Percentiles rank a stretch among this genome's conserved stretches.
Conservation (phyloP, 2,113 vertebrate genomes). For the Tringa solitaria region DNA sequence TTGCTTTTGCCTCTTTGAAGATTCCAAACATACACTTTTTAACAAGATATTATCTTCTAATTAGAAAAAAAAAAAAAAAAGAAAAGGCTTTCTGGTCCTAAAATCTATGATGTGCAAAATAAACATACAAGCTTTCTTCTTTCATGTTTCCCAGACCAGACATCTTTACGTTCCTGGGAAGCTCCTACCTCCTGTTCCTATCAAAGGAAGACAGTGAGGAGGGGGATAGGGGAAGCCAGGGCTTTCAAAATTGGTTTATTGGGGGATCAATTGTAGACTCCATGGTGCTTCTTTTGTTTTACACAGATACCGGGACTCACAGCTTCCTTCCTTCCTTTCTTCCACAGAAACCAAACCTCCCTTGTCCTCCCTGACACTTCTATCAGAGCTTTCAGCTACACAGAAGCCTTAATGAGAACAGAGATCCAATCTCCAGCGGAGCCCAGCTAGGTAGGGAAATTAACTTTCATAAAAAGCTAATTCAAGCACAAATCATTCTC, state of each 20-base stretch:
- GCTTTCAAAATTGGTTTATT: slow-evolving; percentile 61
- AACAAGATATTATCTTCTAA: slow-evolving; percentile 44
- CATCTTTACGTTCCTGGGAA: slow-evolving; percentile 25
- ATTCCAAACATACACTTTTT: not conserved
- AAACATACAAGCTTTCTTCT: slow-evolving; percentile 44
- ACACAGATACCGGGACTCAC: not conserved
- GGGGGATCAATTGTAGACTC: slow-evolving; percentile 35
- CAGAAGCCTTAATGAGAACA: not conserved
- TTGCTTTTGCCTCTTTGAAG: slow-evolving; percentile 27
- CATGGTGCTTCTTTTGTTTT: slow-evolving; percentile 30
- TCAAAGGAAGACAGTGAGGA: slow-evolving; percentile 43
- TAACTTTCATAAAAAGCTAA: not conserved
- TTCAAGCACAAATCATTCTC: not conserved
- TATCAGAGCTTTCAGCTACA: not conserved
- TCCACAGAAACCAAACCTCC: not conserved
- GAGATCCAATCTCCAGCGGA: not conserved
- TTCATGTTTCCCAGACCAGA: slow-evolving; percentile 62
- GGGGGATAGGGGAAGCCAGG: not conserved
- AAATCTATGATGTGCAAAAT: not conserved
- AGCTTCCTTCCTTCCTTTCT: not conserved
- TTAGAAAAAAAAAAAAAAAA: slow-evolving; percentile 39
- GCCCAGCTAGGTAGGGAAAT: not conserved
- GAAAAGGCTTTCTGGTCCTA: slow-evolving; percentile 15
- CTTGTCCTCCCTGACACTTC: not conserved
- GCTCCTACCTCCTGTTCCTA: slow-evolving; percentile 23